phyloP scores from a whole-genome alignment of 2,888 invertebrate species.

The Cephus pygmeus region DNA sequence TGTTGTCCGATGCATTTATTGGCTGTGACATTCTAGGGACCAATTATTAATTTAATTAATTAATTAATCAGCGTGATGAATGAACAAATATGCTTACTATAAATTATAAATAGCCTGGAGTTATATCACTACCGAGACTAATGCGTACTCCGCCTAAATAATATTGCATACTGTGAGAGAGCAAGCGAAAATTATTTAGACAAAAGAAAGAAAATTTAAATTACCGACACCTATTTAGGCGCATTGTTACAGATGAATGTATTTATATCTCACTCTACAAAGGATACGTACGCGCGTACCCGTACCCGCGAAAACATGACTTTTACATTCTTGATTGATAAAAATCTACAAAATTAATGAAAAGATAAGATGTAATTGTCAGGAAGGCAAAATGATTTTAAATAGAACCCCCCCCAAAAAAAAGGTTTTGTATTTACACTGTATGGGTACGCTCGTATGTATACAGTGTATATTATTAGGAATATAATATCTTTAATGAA shows the following conservation, averaged over 20 bases:
- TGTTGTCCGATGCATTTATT: conserved; percentile 62
- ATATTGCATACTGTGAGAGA: not conserved
- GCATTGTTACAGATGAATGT: not conserved
- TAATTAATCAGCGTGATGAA: conserved; percentile 9
- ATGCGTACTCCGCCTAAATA: not conserved
- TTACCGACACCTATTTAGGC: not conserved
- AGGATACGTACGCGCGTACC: not conserved
- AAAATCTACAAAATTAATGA: not conserved
- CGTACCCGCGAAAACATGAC: not conserved
- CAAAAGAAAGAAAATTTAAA: not conserved
- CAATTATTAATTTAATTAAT: conserved; percentile 41
- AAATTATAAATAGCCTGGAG: not conserved
- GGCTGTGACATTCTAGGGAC: conserved; percentile 66
- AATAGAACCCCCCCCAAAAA: too few species aligned
- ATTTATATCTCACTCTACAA: not conserved
- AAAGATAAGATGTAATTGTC: not conserved
- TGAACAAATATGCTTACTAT: not conserved
- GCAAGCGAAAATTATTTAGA: not conserved
- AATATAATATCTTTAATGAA: not conserved
- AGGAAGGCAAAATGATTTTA: not conserved
- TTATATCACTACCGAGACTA: not conserved
- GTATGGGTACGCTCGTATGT: not conserved
- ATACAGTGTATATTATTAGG: not conserved
- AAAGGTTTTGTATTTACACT: not conserved
- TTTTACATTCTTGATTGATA: not conserved